A percentile compares a stretch with the other conserved stretches of the same genome.
These are phyloP conservation scores for Dendrocincla tyrannina DNA, from an alignment of 2,797 vertebrate species.

Conservation along the genomic window DNA sequence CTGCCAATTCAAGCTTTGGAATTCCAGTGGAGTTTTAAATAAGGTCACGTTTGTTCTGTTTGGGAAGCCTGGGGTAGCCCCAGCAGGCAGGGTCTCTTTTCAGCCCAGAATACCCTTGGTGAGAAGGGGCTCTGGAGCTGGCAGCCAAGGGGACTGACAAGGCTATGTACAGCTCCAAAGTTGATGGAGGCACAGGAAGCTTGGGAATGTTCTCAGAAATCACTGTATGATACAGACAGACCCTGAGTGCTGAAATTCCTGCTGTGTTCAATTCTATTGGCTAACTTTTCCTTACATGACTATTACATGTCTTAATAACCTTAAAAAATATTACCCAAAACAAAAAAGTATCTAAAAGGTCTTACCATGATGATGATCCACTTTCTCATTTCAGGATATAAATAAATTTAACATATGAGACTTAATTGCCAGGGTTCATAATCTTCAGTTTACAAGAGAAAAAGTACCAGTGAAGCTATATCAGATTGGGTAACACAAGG, in stretches of 20 bases:
- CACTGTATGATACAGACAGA: not conserved
- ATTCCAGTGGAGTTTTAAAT: not conserved
- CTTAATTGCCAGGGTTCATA: not conserved
- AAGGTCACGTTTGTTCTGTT: not conserved
- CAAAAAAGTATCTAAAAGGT: not conserved
- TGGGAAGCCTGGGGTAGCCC: not conserved
- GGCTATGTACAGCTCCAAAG: not conserved
- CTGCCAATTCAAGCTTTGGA: not conserved
- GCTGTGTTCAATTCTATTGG: not conserved
- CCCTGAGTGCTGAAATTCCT: not conserved
- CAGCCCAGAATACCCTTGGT: fast-evolving
- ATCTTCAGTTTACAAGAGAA: not conserved
- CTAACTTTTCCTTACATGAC: not conserved
- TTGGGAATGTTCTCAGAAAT: not conserved
- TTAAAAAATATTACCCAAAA: not conserved
- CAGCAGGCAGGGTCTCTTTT: not conserved
- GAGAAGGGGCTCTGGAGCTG: no score
- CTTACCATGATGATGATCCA: not conserved
- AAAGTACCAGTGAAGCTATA: not conserved
- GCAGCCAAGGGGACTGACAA: not conserved
- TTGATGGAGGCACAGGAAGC: not conserved
- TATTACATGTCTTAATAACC: not conserved
- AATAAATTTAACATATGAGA: not conserved
- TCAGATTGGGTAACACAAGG: not conserved
- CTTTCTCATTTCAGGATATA: not conserved